Base-by-base conservation (phyloP, 2,797 vertebrate species). In the Acanthopagrus latus region DNA sequence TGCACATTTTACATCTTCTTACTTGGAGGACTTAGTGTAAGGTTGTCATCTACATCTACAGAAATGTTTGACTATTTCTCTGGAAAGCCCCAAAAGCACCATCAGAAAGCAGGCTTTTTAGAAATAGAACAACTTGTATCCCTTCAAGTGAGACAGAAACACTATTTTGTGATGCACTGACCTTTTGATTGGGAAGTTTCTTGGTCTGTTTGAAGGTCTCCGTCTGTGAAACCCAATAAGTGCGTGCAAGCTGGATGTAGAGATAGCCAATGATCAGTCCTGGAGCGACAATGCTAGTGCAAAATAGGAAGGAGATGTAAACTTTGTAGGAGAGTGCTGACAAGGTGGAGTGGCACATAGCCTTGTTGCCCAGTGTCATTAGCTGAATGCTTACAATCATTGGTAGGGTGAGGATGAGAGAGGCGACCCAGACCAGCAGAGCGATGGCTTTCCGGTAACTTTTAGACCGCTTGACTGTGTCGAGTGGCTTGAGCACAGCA, bases 191-290 rank as follows among this genome's bases (percentile, higher is more conserved):
- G 0, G 97, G 97, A 25, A 97, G 92, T 81, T 96, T 90, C 82
- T 97, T 97, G 72, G 96, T 97, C 87, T 96, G 96, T 82, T 97
- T 97, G 93, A 97, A 96, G 56, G 95, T 96, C 5, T 96, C 95
- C 0, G 96, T 97, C 92, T 98, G 97, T 0, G 97, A 97, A 81
- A 97, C 86, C 97, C 97, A 97, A 68, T 98, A 98, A 1, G 97
- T 96, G 64, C 92, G 94, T 0, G 97, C 97, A 11, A 98, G 88
- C 76, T 96, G 93, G 69, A 96, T 95, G 79, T 98, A 98, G 21
- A 98, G 95, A 85, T 96, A 97, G 14, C 97, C 97, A 1, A 98
- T 98, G 80, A 98, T 92, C 55, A 98, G 90, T 16, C 97, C 97
- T 0, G 97, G 97, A 4, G 96, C 97, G 5, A 98, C 95, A 0